A percentile compares a stretch with the other conserved stretches of the same genome.
phyloP scores from a whole-genome alignment of 2,113 vertebrate species.

The Nematolebias whitei region DNA sequence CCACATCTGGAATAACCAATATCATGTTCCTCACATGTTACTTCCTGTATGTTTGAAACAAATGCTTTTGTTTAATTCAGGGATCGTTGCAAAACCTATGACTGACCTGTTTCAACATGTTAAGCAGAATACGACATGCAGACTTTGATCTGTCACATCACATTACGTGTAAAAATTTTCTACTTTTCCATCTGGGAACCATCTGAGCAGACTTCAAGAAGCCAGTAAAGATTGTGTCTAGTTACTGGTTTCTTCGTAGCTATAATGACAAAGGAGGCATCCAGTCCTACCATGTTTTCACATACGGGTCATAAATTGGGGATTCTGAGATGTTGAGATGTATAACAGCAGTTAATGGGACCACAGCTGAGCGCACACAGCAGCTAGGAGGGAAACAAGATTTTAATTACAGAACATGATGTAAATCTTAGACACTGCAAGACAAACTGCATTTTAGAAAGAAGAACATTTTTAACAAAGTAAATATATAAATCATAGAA shows the following conservation, averaged over 20 bases:
- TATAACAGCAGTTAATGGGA: conserved; percentile 52
- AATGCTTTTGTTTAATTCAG: conserved; percentile 5
- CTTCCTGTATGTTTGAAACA: neutral
- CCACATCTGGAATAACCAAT: conserved; percentile 6
- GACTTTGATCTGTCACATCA: conserved; percentile 57
- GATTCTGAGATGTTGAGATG: conserved; percentile 41
- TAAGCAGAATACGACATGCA: conserved; percentile 1
- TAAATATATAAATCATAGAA: conserved; percentile 15
- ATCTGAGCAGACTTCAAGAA: conserved; percentile 59
- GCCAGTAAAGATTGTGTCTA: conserved; percentile 22
- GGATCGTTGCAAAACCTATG: conserved; percentile 18
- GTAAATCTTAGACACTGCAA: conserved; percentile 11
- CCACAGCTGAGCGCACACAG: conserved; percentile 30
- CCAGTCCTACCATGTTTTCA: conserved; percentile 63
- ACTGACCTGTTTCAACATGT: conserved; percentile 22
- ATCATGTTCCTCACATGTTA: too few relatives aligned
- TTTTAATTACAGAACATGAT: conserved; percentile 5
- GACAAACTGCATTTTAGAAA: conserved; percentile 17
- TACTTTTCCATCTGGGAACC: conserved; percentile 71
- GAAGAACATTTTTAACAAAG: conserved; percentile 20
- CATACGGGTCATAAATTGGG: conserved; percentile 67
- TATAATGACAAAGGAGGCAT: conserved; percentile 16
- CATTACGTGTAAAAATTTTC: conserved; percentile 57
- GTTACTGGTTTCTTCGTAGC: conserved; percentile 30
- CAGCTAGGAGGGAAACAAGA: conserved; percentile 16